Evolutionary conservation across 1,140 invertebrate genomes (phyloP).

Genomic region (Bombus sylvicola): DNA sequence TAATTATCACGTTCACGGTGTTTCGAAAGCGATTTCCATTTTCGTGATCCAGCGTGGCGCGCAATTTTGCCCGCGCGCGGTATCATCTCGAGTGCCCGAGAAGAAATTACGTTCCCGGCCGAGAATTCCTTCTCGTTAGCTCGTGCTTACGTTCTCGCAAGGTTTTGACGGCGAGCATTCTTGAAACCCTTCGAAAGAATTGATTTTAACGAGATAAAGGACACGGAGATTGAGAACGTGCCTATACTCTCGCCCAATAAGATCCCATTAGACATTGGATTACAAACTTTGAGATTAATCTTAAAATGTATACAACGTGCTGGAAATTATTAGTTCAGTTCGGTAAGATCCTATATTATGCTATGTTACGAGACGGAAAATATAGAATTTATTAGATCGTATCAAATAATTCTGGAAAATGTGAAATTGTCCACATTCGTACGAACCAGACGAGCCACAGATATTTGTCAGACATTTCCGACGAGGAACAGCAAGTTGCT

Average conservation of each 20-base stretch:
- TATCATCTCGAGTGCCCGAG: conserved; percentile 2
- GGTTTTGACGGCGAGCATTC: not conserved
- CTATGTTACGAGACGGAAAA: no score
- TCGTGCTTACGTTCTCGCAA: not conserved
- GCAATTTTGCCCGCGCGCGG: not conserved
- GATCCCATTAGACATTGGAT: not conserved
- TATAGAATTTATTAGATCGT: no score
- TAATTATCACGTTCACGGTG: conserved; percentile 60
- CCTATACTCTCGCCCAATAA: not conserved
- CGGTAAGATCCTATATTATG: no score
- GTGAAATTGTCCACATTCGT: no score
- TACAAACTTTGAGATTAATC: not conserved
- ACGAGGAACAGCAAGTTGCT: no score
- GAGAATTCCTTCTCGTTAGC: not conserved
- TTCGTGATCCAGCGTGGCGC: conserved; percentile 55
- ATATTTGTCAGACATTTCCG: no score
- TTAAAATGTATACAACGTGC: no score
- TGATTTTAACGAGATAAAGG: conserved; percentile 8
- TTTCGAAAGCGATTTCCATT: conserved; percentile 68
- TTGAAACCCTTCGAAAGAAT: not conserved
- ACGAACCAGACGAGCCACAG: no score
- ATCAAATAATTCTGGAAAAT: no score
- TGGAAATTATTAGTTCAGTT: no score
- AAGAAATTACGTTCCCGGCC: not conserved
- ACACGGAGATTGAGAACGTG: not conserved